Evolutionary conservation across 2,113 vertebrate species (phyloP).

Genomic region (Lophius piscatorius): DNA sequence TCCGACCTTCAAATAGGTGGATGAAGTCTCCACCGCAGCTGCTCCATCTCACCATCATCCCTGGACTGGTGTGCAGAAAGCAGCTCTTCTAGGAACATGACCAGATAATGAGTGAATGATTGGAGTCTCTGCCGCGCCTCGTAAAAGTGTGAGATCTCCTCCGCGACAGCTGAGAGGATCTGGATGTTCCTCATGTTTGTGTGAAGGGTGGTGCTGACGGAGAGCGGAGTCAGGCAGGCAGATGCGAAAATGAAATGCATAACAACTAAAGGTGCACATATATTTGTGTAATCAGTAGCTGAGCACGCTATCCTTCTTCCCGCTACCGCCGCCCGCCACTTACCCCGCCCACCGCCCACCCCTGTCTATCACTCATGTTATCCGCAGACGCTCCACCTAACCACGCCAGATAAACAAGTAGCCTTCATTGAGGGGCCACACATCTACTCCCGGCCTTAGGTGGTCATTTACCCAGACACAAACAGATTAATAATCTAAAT

Average conservation of each 20-base stretch:
- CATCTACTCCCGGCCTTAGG: slow-evolving; percentile 39
- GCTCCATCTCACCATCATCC: too few relatives aligned
- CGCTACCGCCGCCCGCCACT: slow-evolving; percentile 19
- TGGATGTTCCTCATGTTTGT: slow-evolving; percentile 2
- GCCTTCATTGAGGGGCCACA: slow-evolving; percentile 32
- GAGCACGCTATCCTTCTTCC: slow-evolving; percentile 28
- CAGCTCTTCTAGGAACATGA: too few relatives aligned
- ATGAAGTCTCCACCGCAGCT: too few relatives aligned
- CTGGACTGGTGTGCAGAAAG: too few relatives aligned
- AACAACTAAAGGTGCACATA: slow-evolving; percentile 36
- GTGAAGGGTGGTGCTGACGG: slow-evolving; percentile 18
- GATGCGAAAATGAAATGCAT: slow-evolving; percentile 20
- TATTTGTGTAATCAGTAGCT: slow-evolving; percentile 52
- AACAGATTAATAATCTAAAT: slow-evolving; percentile 60
- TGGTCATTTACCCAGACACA: slow-evolving; percentile 48
- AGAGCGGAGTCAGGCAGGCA: neutral
- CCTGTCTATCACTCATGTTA: slow-evolving; percentile 47
- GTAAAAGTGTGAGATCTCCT: slow-evolving; percentile 1
- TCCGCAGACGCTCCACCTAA: slow-evolving; percentile 55
- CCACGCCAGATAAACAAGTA: slow-evolving; percentile 62
- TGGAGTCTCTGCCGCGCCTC: slow-evolving; percentile 10
- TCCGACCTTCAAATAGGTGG: too few relatives aligned
- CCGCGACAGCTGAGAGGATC: slow-evolving; percentile 22
- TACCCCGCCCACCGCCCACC: slow-evolving; percentile 42
- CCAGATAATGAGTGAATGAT: too few relatives aligned